Conservation (phyloP, 2,797 vertebrate genomes). For the Hemitrygon akajei region DNA sequence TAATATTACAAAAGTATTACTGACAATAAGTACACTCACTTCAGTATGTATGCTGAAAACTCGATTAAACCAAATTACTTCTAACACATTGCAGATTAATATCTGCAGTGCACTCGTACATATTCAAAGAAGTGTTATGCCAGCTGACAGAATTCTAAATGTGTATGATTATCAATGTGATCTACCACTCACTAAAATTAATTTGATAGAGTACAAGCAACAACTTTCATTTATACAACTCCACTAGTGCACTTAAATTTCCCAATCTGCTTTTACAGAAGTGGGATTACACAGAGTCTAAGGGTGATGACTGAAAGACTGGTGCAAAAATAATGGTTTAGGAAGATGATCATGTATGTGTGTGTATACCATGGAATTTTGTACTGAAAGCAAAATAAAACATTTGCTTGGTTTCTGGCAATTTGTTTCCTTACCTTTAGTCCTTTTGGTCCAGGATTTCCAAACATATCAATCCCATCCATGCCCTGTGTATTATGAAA, state of each 20-base stretch:
- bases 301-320: not conserved
- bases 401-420: not conserved
- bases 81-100: not conserved
- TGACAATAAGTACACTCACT: not conserved
- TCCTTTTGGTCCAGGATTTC: slow-evolving; percentile 61
- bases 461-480: slow-evolving; percentile 64
- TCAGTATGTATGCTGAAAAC: not conserved
- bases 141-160: not conserved
- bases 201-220: not conserved
- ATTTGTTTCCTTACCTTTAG: slow-evolving; percentile 58
- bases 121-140: not conserved
- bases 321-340: not conserved
- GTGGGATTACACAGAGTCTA: not conserved
- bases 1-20: not conserved
- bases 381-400: not conserved
- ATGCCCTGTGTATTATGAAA: slow-evolving; percentile 59
- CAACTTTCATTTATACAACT: not conserved
- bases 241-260: not conserved
- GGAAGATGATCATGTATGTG: not conserved
- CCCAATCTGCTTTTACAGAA: not conserved
- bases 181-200: not conserved
- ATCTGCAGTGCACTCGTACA: not conserved
- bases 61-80: not conserved
- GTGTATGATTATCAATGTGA: not conserved
- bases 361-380: not conserved